Conservation (phyloP, 2,797 vertebrate genomes). For the Malacoctenus gilli region DNA sequence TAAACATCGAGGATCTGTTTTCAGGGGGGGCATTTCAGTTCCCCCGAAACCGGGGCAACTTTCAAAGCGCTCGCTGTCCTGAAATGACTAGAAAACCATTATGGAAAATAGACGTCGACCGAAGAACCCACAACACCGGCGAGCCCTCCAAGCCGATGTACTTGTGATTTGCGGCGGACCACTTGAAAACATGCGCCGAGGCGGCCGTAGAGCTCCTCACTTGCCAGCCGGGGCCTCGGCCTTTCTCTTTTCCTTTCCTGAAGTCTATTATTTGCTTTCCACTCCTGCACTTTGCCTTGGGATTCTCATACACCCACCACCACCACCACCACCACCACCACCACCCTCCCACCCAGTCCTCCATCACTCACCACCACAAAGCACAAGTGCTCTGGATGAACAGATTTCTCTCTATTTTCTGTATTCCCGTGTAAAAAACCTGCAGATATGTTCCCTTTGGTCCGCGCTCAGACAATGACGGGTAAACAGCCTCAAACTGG, state of each 20-base stretch:
- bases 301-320: conserved; percentile 46
- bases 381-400: conserved; percentile 27
- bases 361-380: conserved; percentile 44
- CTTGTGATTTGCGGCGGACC: conserved; percentile 26
- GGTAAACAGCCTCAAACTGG: too few species aligned
- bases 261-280: conserved; percentile 61
- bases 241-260: conserved; percentile 31
- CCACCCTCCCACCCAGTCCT: too few species aligned
- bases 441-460: too few species aligned
- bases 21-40: too few species aligned
- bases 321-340: too few species aligned
- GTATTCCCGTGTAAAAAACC: background rate
- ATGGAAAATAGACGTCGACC: too few species aligned
- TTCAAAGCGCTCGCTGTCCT: background rate
- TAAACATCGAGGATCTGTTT: too few species aligned
- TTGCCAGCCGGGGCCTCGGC: conserved; percentile 14
- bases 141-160: conserved; percentile 6
- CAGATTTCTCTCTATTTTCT: background rate
- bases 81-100: conserved; percentile 1
- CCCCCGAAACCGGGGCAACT: too few species aligned
- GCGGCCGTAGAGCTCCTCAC: conserved; percentile 1
- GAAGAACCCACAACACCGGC: conserved; percentile 1
- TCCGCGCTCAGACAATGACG: too few species aligned
- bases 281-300: conserved; percentile 40
- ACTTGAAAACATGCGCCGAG: conserved; percentile 38